phyloP scores from a whole-genome alignment of 2,888 invertebrate genomes.

The Boloria selene region DNA sequence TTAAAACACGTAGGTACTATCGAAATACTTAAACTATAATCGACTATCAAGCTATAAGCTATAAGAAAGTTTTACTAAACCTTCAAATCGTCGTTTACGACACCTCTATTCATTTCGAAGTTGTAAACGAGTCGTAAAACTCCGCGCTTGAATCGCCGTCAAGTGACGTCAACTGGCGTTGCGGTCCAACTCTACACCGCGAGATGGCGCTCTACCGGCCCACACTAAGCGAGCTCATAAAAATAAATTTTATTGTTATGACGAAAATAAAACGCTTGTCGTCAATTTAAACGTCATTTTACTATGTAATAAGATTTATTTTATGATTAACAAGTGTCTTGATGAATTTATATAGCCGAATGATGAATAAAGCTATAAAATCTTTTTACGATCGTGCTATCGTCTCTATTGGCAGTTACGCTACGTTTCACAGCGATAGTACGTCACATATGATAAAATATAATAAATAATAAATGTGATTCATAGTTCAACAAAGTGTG shows the following conservation, averaged over 20 bases:
- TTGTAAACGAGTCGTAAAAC: conserved; percentile 65
- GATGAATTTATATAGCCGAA: conserved; percentile 79
- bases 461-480: conserved; percentile 38
- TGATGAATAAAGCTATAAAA: conserved; percentile 81
- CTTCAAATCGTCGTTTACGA: conserved; percentile 63
- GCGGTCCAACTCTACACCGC: conserved; percentile 53
- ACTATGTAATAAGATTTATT: conserved; percentile 82
- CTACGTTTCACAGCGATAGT: conserved; percentile 52
- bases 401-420: conserved; percentile 74
- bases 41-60: conserved; percentile 5
- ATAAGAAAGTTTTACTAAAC: conserved; percentile 39
- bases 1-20: background rate
- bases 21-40: conserved; percentile 1
- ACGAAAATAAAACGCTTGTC: conserved; percentile 83
- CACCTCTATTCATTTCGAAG: conserved; percentile 65
- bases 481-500: conserved; percentile 33
- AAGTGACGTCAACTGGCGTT: conserved; percentile 63
- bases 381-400: conserved; percentile 75
- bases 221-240: conserved; percentile 67
- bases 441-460: conserved; percentile 46
- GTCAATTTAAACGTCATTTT: conserved; percentile 82
- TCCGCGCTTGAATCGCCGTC: conserved; percentile 49
- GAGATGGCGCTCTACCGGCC: conserved; percentile 71
- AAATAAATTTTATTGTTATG: conserved; percentile 83
- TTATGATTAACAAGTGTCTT: conserved; percentile 82